Evolutionary conservation across 2,888 invertebrate genomes (phyloP), one percentile per base, ranked within the genome.

Genomic region (Drosophila limbata): DNA sequence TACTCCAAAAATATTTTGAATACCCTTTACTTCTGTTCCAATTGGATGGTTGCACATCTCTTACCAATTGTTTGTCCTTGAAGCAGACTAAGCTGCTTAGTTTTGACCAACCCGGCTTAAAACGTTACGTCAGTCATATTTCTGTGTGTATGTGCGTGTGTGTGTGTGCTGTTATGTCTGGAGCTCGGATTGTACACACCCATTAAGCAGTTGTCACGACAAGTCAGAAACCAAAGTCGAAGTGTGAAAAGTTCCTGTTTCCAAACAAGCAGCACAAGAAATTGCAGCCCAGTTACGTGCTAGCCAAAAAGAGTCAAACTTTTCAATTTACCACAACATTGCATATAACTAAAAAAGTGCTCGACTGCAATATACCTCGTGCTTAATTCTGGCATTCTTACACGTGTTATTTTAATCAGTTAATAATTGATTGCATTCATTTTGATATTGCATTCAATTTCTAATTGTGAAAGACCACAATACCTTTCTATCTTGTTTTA

Each of bases 211-310:
- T 66, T 69, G 69, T 62, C 69, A 50, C 13, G 57, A 39, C 45
- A 52, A 52, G 11, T 47, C 39, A 17, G 28, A 21, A 17, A 51
- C 53, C 52, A 59, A 55, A 44, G 31, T 15, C 33, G 42, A 57
- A 52, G 61, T 73, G 39, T 64, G 48, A 55, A 57, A 60, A 50
- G 19, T 40, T 3, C 40, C 31, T 1, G 13, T 31, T 13, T 28
- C 28, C 25, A 31, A 50, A 73, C 56, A 47, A 57, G 68, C 35
- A 42, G 35, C 44, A 37, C 39, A 48, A 48, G 48, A 42, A 75
- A 45, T 53, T 76, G 50, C 35, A 76, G 45, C 48, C 42, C 33
- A 57, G 47, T 60, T 73, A 72, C 69, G 73, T 75, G 74, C 53
- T 57, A 52, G 28, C 57, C 63, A 50, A 67, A 69, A 55, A 67